Evolutionary conservation across 2,113 vertebrate genomes (phyloP), one percentile per base, ranked within the genome.

Genomic region (Ceyx melanurus): DNA sequence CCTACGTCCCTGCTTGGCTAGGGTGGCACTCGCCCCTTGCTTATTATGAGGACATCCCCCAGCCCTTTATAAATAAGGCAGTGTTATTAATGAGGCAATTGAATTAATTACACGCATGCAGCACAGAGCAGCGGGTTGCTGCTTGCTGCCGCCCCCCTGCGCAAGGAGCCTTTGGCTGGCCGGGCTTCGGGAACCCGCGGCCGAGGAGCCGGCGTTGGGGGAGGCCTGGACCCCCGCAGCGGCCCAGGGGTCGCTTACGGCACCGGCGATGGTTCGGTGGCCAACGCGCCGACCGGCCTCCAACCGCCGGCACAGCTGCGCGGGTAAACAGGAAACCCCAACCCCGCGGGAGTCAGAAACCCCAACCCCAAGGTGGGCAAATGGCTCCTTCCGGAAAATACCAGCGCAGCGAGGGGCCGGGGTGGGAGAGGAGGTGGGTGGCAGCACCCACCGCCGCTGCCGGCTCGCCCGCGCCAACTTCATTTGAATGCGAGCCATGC

Each of bases 301-400:
- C 85, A 89, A 92, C 94, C 86, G 81, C 86, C 89, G 66, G 95
- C 70, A 85, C 96, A 86, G 86, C 96, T 94, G 95, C 88, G 57
- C 82, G 57, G 45, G 95, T 97, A 97, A 97, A 98, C 97, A 97
- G 97, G 97, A 98, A 98, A 95, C 97, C 94, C 83, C 26, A 58
- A 79, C 42, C 71, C 91, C 53, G 26, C 48, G 77, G 81, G 88
- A 72, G 43, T 43, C 85, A 50, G 11, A n/a, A 92, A 70, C 82
- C 86, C 82, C 92, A 45, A 21, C 5, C 45, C 65, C 82, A 5
- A 1, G n/a, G 82, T 61, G 16, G 64, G 43, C 42, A 4, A 23
- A 17, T 17, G 51, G 16, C 15, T 77, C 50, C 60, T 74, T 19
- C 68, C 18, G 66, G 51, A 70, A 83, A 61, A 37, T 12, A 26